Base-by-base conservation (phyloP, 2,797 vertebrate species). In the Silurus aristotelis region DNA sequence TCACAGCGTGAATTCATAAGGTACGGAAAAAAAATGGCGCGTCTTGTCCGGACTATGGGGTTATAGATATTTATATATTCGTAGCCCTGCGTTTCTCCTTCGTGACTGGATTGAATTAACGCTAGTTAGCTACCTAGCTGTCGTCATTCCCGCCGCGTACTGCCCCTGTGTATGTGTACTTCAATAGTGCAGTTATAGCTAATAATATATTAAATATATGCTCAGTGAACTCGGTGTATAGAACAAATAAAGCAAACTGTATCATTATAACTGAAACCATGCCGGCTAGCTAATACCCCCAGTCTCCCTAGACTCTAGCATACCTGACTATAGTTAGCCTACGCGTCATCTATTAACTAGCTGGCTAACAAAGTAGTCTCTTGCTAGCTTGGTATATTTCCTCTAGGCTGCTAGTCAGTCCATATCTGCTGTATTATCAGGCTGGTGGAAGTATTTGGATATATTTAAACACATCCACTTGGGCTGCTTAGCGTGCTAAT, bases 1-100 rank as follows among this genome's bases (percentile, higher is more conserved):
- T 87, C 91, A 89, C 83, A 84, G 87, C 87, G 79, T 90, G 91
- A 89, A 85, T 90, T 90, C 91, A 5, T 76, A 91, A 94, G 94
- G 94, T 95, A 95, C 15, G 85, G 52, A 25, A 9, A 22, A 9
- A 5, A 43, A 48, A 38, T 63, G 27, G 14, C 31, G 3, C 27
- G 71, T 25, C 83, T 81, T 61, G 20, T 71, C 78, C 20, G 14
- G 72, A 81, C 56, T 78, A 55, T 25, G 48, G 8, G 6, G 61
- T 68, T 84, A n/a, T 64, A 38, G 3, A 38, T 38, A 5, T 70
- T 52, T 87, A 2, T 52, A 4, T 1, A 38, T 38, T 38, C 38
- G 38, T 7, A 14, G 2, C 1, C 12, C 72, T 19, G 38, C 6
- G 76, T 63, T 78, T 52, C 60, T 56, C 17, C 27, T 12, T 14